Percentiles rank a stretch among this genome's conserved stretches.
Conservation (phyloP, 2,113 vertebrate genomes). For the Pogona vitticeps region DNA sequence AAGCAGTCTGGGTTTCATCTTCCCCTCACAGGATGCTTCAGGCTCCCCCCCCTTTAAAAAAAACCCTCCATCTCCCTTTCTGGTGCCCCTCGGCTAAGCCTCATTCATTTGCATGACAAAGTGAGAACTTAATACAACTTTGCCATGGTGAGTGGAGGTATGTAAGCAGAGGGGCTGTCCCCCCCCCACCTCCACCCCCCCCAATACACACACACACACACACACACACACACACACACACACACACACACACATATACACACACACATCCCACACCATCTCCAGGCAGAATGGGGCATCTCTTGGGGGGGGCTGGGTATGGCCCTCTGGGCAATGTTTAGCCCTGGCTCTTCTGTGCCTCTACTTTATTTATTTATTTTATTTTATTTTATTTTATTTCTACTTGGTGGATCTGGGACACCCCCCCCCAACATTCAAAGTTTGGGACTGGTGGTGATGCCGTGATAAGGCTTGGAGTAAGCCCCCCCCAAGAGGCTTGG, state of each 20-base stretch:
- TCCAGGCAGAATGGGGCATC: background rate
- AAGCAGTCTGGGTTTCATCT: background rate
- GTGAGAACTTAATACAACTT: slow-evolving; percentile 60
- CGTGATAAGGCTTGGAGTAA: background rate
- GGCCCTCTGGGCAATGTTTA: background rate
- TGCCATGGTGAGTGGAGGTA: slow-evolving; percentile 69
- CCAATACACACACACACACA: no score
- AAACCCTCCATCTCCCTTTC: background rate
- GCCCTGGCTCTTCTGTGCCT: no score
- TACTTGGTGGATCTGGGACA: no score
- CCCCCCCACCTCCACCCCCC: no score
- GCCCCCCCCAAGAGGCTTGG: background rate
- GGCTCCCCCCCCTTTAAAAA: slow-evolving; percentile 34
- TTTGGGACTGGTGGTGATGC: no score
- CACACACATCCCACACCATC: slow-evolving; percentile 13
- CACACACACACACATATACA: no score
- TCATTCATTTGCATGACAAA: slow-evolving; percentile 77
- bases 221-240: no score
- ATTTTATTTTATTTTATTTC: no score
- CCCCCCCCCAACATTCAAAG: no score
- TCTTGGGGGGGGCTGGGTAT: background rate
- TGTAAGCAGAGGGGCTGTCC: slow-evolving; percentile 45
- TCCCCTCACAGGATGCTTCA: slow-evolving; percentile 65
- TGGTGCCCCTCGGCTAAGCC: slow-evolving; percentile 41
- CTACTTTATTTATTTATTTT: no score